These are phyloP conservation scores for Anaspis maculata DNA, from an alignment of 2,888 invertebrate species.

Conservation along the genomic window DNA sequence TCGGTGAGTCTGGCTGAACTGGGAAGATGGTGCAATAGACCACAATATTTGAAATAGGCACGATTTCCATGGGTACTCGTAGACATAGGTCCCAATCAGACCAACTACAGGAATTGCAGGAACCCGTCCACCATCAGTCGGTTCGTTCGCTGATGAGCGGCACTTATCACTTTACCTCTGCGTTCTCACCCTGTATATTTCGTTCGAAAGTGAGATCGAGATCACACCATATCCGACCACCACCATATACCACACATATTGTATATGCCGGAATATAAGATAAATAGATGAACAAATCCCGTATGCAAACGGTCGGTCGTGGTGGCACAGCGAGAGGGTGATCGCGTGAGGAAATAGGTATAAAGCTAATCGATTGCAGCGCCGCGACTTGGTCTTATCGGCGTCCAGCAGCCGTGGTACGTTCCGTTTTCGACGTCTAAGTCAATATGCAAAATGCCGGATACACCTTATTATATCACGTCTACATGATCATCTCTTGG, in stretches of 20 bases:
- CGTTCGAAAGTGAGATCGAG: too few relatives aligned
- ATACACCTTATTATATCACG: constrained; percentile 17
- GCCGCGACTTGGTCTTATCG: constrained; percentile 33
- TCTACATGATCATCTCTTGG: constrained; percentile 1
- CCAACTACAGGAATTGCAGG: too few relatives aligned
- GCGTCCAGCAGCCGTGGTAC: constrained; percentile 33
- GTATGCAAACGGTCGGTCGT: constrained; percentile 20
- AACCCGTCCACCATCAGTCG: too few relatives aligned
- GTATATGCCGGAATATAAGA: constrained; percentile 21
- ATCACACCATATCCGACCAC: too few relatives aligned
- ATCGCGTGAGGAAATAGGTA: constrained; percentile 25
- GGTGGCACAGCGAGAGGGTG: constrained; percentile 12
- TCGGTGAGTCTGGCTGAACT: too few relatives aligned
- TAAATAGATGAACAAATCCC: constrained; percentile 21
- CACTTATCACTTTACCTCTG: too few relatives aligned
- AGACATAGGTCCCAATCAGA: too few relatives aligned
- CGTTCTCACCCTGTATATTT: too few relatives aligned
- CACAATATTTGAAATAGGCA: too few relatives aligned
- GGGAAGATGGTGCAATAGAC: too few relatives aligned
- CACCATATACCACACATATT: constrained; percentile 8
- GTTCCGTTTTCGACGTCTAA: constrained; percentile 27
- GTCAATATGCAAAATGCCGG: constrained; percentile 31
- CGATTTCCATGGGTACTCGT: too few relatives aligned
- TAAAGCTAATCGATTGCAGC: constrained; percentile 30
- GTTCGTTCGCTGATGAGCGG: too few relatives aligned